Percentiles rank a stretch among this genome's conserved stretches.
Evolutionary conservation across 2,113 vertebrate genomes (phyloP).

Genomic region (Sclerurus mexicanus): DNA sequence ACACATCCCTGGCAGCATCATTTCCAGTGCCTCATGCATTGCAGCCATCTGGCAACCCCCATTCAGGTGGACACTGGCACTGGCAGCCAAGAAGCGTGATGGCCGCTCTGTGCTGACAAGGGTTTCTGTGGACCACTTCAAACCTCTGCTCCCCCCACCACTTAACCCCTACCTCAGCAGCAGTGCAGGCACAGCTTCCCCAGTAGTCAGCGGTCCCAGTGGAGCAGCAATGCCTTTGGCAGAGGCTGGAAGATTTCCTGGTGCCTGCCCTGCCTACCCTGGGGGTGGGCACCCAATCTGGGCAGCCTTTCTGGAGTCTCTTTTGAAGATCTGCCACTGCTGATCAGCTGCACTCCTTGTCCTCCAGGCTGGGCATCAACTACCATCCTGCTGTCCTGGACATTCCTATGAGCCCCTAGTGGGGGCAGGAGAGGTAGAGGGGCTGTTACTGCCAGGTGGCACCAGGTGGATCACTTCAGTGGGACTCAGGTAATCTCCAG

Average conservation of each 20-base stretch:
- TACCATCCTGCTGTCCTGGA: rapidly evolving
- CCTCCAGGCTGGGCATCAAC: background rate
- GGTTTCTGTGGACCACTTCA: background rate
- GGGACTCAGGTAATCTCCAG: background rate
- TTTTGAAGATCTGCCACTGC: background rate
- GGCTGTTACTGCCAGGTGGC: background rate
- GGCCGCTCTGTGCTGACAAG: rapidly evolving
- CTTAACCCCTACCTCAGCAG: background rate
- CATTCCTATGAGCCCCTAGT: rapidly evolving
- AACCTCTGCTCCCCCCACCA: rapidly evolving
- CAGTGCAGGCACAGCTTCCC: background rate
- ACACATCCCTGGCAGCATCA: background rate
- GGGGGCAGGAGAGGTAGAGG: background rate
- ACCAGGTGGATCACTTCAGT: background rate
- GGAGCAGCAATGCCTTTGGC: background rate
- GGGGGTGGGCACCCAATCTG: no score
- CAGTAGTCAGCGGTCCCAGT: rapidly evolving
- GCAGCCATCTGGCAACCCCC: background rate
- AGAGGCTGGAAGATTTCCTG: background rate
- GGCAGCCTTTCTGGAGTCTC: background rate
- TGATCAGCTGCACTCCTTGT: background rate
- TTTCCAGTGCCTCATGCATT: background rate
- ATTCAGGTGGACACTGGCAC: background rate
- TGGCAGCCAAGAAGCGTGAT: rapidly evolving
- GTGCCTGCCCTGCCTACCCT: background rate